phyloP scores from a whole-genome alignment of 2,888 invertebrate genomes.

The Harpagoxenus sublaevis region DNA sequence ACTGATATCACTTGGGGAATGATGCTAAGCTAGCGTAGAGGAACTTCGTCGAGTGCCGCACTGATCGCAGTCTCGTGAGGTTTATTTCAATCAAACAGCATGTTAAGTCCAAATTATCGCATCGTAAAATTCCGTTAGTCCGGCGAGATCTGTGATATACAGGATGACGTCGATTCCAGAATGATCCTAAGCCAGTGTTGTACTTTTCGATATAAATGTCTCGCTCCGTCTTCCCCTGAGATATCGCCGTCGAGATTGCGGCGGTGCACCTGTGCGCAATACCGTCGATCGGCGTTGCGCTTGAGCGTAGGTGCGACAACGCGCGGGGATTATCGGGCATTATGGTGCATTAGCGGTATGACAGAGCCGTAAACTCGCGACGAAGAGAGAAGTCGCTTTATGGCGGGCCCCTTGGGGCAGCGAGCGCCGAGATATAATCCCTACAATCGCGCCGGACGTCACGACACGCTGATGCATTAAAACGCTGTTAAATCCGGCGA shows the following conservation, averaged over 20 bases:
- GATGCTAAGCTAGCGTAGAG: background rate
- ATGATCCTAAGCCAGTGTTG: conserved; percentile 18
- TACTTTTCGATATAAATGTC: conserved; percentile 48
- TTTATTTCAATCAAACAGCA: conserved; percentile 13
- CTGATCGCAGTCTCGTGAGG: background rate
- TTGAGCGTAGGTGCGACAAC: conserved; percentile 65
- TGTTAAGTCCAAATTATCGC: conserved; percentile 39
- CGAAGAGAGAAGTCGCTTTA: conserved; percentile 63
- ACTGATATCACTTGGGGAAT: background rate
- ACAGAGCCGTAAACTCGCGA: conserved; percentile 67
- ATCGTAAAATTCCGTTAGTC: conserved; percentile 55
- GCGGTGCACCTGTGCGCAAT: conserved; percentile 55
- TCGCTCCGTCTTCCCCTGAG: background rate
- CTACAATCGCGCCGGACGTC: conserved; percentile 61
- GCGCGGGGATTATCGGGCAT: conserved; percentile 71
- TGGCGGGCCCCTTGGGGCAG: conserved; percentile 56
- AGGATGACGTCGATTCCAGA: conserved; percentile 21
- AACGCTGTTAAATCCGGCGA: conserved; percentile 60
- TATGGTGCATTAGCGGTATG: conserved; percentile 63
- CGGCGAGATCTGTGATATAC: background rate
- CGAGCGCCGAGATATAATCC: conserved; percentile 72
- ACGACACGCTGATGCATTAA: conserved; percentile 61
- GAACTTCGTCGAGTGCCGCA: background rate
- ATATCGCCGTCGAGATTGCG: conserved; percentile 27
- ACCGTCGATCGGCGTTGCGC: conserved; percentile 31